These are phyloP conservation scores for Dipus sagitta DNA, from an alignment of 2,797 vertebrate species.

Conservation along the genomic window DNA sequence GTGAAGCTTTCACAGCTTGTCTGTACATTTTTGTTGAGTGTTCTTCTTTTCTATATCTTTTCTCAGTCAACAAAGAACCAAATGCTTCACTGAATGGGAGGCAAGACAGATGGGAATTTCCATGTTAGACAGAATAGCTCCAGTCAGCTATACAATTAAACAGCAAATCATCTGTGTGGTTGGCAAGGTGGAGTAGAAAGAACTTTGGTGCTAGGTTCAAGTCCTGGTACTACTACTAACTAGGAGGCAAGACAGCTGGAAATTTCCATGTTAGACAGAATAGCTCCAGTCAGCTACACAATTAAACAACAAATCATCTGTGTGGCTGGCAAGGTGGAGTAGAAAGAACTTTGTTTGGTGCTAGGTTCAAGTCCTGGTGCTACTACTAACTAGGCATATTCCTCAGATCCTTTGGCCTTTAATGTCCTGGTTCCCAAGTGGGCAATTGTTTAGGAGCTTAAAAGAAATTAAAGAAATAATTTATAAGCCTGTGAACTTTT, in stretches of 20 bases:
- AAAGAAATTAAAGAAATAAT: slow-evolving; percentile 48
- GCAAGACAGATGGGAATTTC: not conserved
- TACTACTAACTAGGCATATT: not conserved
- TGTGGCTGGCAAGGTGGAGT: not conserved
- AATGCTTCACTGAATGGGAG: not conserved
- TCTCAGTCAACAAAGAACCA: not conserved
- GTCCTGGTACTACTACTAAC: not conserved
- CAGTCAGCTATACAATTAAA: not conserved
- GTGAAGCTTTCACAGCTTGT: not conserved
- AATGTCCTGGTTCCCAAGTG: not conserved
- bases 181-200: not conserved
- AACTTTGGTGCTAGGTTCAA: not conserved
- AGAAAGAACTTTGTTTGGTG: not conserved
- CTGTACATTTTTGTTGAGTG: not conserved
- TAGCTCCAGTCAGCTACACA: not conserved
- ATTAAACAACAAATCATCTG: not conserved
- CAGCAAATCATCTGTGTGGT: not conserved
- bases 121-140: not conserved
- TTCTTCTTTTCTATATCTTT: not conserved
- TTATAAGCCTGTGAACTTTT: not conserved
- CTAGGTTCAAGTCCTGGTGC: not conserved
- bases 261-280: not conserved
- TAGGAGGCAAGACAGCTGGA: not conserved
- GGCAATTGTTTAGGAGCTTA: not conserved
- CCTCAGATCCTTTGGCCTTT: not conserved